Conservation (phyloP, 2,797 vertebrate species). For the Monodelphis domestica region DNA sequence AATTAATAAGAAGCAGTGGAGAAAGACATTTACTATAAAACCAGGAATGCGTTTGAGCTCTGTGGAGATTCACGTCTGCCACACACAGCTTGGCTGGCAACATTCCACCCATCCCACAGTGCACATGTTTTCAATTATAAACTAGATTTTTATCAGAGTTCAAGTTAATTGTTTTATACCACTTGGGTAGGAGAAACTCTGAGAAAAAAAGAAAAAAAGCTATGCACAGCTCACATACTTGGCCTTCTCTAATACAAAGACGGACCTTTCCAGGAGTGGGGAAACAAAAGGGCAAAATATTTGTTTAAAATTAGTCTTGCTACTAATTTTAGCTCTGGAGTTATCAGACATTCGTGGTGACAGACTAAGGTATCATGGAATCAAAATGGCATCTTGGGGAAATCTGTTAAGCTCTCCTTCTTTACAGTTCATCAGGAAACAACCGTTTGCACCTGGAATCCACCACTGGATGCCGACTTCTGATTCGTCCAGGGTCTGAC, state of each 20-base stretch:
- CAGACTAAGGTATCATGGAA: conserved; percentile 61
- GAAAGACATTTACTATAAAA: conserved; percentile 84
- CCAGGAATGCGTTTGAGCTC: conserved; percentile 82
- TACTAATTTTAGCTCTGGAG: conserved; percentile 67
- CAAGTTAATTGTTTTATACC: conserved; percentile 81
- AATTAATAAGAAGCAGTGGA: conserved; percentile 84
- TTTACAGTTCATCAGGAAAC: conserved; percentile 70
- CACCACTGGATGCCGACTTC: conserved; percentile 42
- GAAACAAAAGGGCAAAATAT: conserved; percentile 38
- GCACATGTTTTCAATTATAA: conserved; percentile 84
- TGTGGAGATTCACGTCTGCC: conserved; percentile 83
- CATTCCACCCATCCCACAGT: conserved; percentile 71
- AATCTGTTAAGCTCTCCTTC: conserved; percentile 60
- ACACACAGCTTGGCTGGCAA: conserved; percentile 82
- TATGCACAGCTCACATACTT: conserved; percentile 67
- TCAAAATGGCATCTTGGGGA: conserved; percentile 65
- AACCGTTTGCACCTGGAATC: conserved; percentile 52
- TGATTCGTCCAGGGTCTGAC: conserved; percentile 64
- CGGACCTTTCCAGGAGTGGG: conserved; percentile 21
- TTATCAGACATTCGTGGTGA: conserved; percentile 64
- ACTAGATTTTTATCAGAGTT: conserved; percentile 81
- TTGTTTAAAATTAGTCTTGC: conserved; percentile 60
- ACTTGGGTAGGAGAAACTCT: conserved; percentile 79
- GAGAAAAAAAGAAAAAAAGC: conserved; percentile 64
- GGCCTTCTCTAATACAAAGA: conserved; percentile 62